These are phyloP conservation scores for Polietes domitor DNA, from an alignment of 2,888 invertebrate species.

Conservation along the genomic window DNA sequence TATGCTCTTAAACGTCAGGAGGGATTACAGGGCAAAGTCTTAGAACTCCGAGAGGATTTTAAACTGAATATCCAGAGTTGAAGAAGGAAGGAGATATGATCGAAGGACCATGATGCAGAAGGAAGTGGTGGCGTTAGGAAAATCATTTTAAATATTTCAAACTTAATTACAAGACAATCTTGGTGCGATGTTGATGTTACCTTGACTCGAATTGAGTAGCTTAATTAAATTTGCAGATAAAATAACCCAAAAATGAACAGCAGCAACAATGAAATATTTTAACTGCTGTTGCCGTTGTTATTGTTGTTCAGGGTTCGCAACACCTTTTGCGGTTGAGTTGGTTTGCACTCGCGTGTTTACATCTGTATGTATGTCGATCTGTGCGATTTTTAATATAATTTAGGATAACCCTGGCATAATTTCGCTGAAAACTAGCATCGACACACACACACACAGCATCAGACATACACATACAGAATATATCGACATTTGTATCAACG, in stretches of 20 bases:
- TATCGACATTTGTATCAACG: not conserved
- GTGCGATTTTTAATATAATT: not conserved
- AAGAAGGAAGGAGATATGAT: not conserved
- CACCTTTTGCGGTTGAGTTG: not conserved
- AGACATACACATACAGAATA: not conserved
- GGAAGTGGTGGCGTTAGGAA: not conserved
- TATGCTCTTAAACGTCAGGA: too few species aligned
- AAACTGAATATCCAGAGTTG: too few species aligned
- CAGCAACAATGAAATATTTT: too few species aligned
- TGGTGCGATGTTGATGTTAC: not conserved
- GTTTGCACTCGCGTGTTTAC: not conserved
- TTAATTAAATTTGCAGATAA: not conserved
- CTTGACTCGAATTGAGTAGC: not conserved
- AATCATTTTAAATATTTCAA: not conserved
- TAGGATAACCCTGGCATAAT: constrained; percentile 11
- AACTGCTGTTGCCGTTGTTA: too few species aligned
- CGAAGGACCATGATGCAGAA: not conserved
- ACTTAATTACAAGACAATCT: constrained; percentile 11
- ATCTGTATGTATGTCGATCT: not conserved
- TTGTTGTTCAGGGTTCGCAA: not conserved
- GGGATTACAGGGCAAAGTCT: not conserved
- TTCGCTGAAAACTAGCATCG: not conserved
- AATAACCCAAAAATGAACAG: not conserved
- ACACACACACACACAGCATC: not conserved
- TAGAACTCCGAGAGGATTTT: not conserved